phyloP scores from a whole-genome alignment of 64 coral and sea anemone genomes.

The Hydrozoanthus tunicans region DNA sequence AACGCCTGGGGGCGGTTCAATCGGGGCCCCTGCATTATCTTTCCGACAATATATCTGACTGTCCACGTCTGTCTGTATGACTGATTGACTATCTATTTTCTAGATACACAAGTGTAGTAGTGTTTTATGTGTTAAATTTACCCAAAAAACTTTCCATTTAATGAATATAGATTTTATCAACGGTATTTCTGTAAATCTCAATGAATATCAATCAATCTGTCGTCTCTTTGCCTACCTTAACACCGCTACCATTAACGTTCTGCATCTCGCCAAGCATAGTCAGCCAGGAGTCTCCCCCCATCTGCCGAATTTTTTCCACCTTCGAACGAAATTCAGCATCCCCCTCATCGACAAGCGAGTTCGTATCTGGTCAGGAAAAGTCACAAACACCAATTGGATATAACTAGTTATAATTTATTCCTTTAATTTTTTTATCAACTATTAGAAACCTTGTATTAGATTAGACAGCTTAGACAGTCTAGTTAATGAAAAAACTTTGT shows the following conservation, averaged over 20 bases:
- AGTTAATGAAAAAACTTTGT: no score
- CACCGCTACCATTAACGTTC: constrained; percentile 17
- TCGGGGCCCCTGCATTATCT: background rate
- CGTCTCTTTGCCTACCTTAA: background rate
- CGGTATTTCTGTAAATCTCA: no score
- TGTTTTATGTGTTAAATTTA: no score
- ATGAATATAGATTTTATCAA: no score
- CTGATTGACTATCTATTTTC: background rate
- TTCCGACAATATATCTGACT: background rate
- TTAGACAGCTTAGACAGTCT: no score
- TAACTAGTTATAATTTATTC: background rate
- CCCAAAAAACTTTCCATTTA: no score
- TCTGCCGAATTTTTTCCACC: constrained; percentile 96
- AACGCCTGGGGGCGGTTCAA: no score
- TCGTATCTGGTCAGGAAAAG: constrained; percentile 21
- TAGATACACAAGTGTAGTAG: background rate
- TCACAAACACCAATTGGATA: background rate
- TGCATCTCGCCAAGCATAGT: constrained; percentile 84
- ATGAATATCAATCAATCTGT: background rate
- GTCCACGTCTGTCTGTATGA: background rate
- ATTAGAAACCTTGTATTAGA: no score
- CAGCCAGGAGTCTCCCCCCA: constrained; percentile 89
- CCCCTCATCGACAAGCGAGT: constrained; percentile 60
- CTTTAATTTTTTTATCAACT: no score
- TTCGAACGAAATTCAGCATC: constrained; percentile 80